Evolutionary conservation across 2,888 invertebrate genomes (phyloP).

Genomic region (Kryphioiulus occultus): DNA sequence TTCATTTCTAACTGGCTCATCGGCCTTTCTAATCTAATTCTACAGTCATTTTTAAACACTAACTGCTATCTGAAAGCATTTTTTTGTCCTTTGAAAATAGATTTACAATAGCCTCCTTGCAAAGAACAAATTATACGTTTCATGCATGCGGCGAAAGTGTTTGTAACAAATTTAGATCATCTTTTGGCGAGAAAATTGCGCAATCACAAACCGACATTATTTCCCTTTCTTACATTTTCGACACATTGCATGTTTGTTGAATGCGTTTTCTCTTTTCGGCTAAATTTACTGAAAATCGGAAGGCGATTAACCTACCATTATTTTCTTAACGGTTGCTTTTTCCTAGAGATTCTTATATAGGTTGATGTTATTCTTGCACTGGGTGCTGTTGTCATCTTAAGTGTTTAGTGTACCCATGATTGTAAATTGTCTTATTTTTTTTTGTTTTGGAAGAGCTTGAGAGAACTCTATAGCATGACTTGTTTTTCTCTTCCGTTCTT

Average conservation of each 20-base stretch:
- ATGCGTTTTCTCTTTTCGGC: neutral
- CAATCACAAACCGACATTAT: neutral
- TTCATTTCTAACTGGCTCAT: slow-evolving; percentile 26
- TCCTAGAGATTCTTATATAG: neutral
- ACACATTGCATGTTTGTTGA: neutral
- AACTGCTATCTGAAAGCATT: neutral
- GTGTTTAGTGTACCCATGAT: neutral
- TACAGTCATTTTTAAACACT: neutral
- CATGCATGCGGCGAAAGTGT: slow-evolving; percentile 14
- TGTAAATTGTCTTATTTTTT: neutral
- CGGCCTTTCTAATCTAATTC: neutral
- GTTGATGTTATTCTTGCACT: neutral
- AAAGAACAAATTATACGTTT: slow-evolving; percentile 26
- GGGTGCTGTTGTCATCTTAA: neutral
- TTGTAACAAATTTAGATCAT: neutral
- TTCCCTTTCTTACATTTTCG: neutral
- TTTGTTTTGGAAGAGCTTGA: neutral
- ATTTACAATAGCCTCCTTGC: neutral
- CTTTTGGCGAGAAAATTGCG: neutral
- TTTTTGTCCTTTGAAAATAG: neutral
- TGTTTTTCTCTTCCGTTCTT: neutral
- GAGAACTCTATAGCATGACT: neutral
- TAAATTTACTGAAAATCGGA: neutral
- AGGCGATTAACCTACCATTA: slow-evolving; percentile 31
- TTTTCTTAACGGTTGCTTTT: neutral